Evolutionary conservation across 2,113 vertebrate genomes (phyloP).

Genomic region (Turdus rufiventris): DNA sequence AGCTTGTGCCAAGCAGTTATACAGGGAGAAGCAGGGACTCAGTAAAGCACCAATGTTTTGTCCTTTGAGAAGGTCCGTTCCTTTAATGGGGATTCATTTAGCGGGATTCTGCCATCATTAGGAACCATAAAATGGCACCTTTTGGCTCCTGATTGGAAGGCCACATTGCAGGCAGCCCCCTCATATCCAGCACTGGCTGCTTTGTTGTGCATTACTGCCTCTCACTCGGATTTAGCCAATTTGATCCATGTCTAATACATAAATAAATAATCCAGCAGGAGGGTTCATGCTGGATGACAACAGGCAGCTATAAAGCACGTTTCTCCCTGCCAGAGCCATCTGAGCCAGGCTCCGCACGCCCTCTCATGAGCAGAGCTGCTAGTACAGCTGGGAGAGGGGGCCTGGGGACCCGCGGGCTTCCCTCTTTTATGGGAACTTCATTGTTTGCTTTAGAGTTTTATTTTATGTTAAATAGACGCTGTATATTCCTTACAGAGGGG

Average conservation of each 20-base stretch:
- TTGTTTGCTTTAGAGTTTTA: slow-evolving; percentile 64
- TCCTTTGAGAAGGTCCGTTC: slow-evolving; percentile 22
- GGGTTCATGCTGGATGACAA: slow-evolving; percentile 50
- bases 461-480: slow-evolving; percentile 44
- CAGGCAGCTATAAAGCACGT: slow-evolving; percentile 42
- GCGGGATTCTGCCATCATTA: slow-evolving; percentile 34
- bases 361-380: slow-evolving; percentile 67
- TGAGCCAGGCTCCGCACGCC: slow-evolving; percentile 61
- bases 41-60: slow-evolving; percentile 21
- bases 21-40: background rate
- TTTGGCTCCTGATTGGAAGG: slow-evolving; percentile 60
- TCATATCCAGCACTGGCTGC: background rate
- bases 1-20: background rate
- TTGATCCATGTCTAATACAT: slow-evolving; percentile 66
- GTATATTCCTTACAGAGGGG: slow-evolving; percentile 50
- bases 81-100: slow-evolving; percentile 57
- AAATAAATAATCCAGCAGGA: slow-evolving; percentile 70
- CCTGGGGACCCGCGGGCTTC: background rate
- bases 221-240: slow-evolving; percentile 57
- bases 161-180: background rate
- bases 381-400: slow-evolving; percentile 55
- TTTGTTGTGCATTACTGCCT: slow-evolving; percentile 62
- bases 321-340: slow-evolving; percentile 13
- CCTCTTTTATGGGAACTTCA: slow-evolving; percentile 56
- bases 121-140: slow-evolving; percentile 63